Percentiles rank a stretch among this genome's conserved stretches.
These are phyloP conservation scores for Trichonephila clavata DNA, from an alignment of 1,140 invertebrate species.

Conservation along the genomic window DNA sequence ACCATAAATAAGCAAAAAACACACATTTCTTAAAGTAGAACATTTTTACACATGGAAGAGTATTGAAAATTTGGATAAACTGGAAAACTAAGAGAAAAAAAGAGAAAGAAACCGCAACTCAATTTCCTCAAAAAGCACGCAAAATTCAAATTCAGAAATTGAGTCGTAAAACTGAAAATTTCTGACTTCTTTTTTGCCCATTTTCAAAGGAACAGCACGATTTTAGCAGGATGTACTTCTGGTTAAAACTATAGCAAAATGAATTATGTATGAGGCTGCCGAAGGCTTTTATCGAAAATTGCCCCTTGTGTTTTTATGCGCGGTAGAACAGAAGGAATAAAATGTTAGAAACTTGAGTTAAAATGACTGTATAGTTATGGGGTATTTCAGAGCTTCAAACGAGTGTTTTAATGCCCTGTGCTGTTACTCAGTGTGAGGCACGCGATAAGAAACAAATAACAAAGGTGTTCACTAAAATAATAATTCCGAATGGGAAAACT, in stretches of 20 bases:
- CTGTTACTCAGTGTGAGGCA: neutral
- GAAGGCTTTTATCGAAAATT: slow-evolving; percentile 59
- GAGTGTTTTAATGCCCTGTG: slow-evolving; percentile 36
- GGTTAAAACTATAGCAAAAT: slow-evolving; percentile 50
- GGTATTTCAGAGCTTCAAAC: slow-evolving; percentile 27
- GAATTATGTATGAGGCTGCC: slow-evolving; percentile 47
- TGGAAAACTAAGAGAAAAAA: neutral
- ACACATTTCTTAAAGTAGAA: neutral
- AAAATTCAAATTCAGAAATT: slow-evolving; percentile 68
- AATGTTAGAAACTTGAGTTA: slow-evolving; percentile 50
- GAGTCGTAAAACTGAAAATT: slow-evolving; percentile 53
- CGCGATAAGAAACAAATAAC: neutral
- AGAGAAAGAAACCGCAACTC: neutral
- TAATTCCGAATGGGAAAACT: neutral
- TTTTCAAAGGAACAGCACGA: slow-evolving; percentile 33
- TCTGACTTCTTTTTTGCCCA: slow-evolving; percentile 37
- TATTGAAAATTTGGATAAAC: neutral
- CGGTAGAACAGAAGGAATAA: slow-evolving; percentile 31
- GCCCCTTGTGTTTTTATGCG: slow-evolving; percentile 17
- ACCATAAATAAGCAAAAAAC: no score
- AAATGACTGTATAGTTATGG: slow-evolving; percentile 41
- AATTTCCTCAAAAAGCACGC: slow-evolving; percentile 54
- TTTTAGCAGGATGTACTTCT: slow-evolving; percentile 37
- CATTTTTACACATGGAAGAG: neutral
- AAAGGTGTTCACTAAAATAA: neutral